Evolutionary conservation across 1,140 invertebrate genomes (phyloP).

Genomic region (Pectinophora gossypiella): DNA sequence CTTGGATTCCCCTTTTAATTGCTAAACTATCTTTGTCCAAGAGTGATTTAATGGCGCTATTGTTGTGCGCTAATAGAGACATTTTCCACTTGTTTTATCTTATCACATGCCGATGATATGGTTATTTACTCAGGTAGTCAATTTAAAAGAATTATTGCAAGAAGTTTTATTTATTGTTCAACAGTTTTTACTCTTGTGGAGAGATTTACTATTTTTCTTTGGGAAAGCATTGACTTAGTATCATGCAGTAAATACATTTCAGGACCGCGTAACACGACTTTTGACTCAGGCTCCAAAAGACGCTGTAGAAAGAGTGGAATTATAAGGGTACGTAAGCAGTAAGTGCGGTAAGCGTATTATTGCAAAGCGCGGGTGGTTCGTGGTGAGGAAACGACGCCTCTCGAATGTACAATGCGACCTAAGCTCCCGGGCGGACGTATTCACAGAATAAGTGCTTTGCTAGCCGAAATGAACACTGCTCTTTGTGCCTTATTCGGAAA

Average conservation of each 20-base stretch:
- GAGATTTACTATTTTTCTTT: too few relatives aligned
- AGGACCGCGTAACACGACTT: too few relatives aligned
- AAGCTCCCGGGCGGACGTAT: constrained; percentile 43
- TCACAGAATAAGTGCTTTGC: constrained; percentile 51
- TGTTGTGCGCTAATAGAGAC: constrained; percentile 28
- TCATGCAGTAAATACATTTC: too few relatives aligned
- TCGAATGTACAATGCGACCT: constrained; percentile 60
- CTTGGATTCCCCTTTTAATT: constrained; percentile 53
- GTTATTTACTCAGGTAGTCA: too few relatives aligned
- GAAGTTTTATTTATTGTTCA: too few relatives aligned
- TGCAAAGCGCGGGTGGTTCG: constrained; percentile 41
- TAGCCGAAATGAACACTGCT: constrained; percentile 50
- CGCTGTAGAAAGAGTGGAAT: constrained; percentile 53
- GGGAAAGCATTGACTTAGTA: too few relatives aligned
- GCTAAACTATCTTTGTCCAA: constrained; percentile 39
- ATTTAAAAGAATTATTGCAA: too few relatives aligned
- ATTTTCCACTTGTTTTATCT: constrained; percentile 9
- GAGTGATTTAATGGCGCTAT: constrained; percentile 40
- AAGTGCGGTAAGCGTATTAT: constrained; percentile 65
- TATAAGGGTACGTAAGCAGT: constrained; percentile 52
- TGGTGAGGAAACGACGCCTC: constrained; percentile 33
- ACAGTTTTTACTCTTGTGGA: too few relatives aligned
- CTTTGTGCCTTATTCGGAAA: constrained; percentile 49
- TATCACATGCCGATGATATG: too few relatives aligned
- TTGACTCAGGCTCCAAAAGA: too few relatives aligned